Base-by-base conservation (phyloP, 2,797 vertebrate genomes). In the Sarcoramphus papa region DNA sequence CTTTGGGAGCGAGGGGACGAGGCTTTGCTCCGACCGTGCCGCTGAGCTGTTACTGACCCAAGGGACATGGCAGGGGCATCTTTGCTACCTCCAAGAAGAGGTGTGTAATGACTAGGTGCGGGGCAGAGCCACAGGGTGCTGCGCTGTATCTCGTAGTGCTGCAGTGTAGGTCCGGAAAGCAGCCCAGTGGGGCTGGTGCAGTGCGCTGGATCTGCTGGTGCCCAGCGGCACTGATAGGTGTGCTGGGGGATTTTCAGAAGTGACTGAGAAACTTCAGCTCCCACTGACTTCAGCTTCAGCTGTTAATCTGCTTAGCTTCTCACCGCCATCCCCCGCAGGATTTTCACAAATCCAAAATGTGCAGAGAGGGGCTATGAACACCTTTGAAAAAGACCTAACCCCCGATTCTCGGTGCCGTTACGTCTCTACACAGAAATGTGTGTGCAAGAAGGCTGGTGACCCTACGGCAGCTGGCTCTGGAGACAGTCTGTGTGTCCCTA, bases 61-160 rank as follows among this genome's bases (percentile, higher is more conserved):
- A 60, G 27, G 20, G 53, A 68, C 10, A 3, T 35, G 0, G 0
- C n/a, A 31, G 12, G 45, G 33, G 13, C 30, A 10, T 40, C 65
- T 76, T 80, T 78, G 15, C 43, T 54, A 11, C 20, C 47, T 78
- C 51, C 9, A 15, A 10, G 37, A 40, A 90, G 54, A 37, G 41
- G 19, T 2, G 1, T 79, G 9, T 14, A 41, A 33, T 6, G n/a
- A 33, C n/a, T 1, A 16, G 19, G 37, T 35, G 21, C 2, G 10
- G 27, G 33, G 40, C 30, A 83, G 37, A 77, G 48, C 22, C 60
- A 24, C 0, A 0, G 16, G 27, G 22, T 51, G 24, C 59, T 56
- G 18, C 0, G 0, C 27, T 37, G 8, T 24, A 4, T 47, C 63
- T 7, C 1, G 0, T 9, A 48, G 51, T 2, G 2, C 47, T 4